Evolutionary conservation across 2,797 vertebrate species (phyloP), one percentile per base, ranked within the genome.

Genomic region (Fistularia tabacaria): DNA sequence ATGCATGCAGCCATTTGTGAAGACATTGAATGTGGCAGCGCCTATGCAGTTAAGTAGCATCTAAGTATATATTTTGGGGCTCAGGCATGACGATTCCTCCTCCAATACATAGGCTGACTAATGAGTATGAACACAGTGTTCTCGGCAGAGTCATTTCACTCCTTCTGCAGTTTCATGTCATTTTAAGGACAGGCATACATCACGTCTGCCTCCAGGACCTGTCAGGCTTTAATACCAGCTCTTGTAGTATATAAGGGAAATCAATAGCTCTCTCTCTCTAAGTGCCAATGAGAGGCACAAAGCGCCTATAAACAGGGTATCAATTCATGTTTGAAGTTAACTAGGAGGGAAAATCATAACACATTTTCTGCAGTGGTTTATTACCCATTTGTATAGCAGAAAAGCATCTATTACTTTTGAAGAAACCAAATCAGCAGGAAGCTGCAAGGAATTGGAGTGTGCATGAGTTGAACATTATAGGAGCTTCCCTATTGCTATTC

Each of bases 111-210:
- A 56, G 68, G 62, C 72, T 85, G 83, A 85, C 77, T 85, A 85
- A 88, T 84, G 58, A 69, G 69, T 59, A 69, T 80, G 81, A 77
- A 79, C 85, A 64, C 59, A 71, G 64, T 73, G 83, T 84, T 73
- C 80, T 78, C 56, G 56, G 56, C 59, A 81, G 76, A 77, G 75
- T 79, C 62, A 57, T 76, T 82, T 82, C 77, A 64, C 85, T 85
- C 74, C 75, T 80, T 83, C 75, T 71, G 76, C 78, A 78, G 71
- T 80, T 85, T 74, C 72, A 65, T 79, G 79, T 84, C 81, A 84
- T 87, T 86, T 77, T 82, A 77, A 75, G 70, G 77, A 78, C 78
- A 78, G 62, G 62, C 77, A 70, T 83, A 83, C 75, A 81, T 85
- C 83, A 82, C 67, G 73, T 62, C 54, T 81, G 67, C 79, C 77